Base-by-base conservation (phyloP, 2,888 invertebrate species). In the Stenodera caucasica region DNA sequence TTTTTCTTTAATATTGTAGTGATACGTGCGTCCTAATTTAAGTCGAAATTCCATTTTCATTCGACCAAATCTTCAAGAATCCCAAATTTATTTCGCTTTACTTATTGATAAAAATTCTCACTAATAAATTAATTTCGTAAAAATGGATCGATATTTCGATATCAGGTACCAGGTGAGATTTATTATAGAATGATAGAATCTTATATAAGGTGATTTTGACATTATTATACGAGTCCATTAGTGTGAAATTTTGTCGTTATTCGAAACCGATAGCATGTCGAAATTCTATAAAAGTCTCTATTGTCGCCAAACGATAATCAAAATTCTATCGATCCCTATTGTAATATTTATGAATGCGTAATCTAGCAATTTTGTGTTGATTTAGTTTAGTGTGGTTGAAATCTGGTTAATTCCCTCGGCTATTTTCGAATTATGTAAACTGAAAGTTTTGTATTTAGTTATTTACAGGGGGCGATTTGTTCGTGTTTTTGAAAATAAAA, bases 281-380 rank as follows among this genome's bases (percentile, higher is more conserved):
- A 21, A 45, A 45, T 45, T 21, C 21, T 21, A 21, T 45, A 45
- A 45, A 12, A 45, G 12, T 45, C 11, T n/a, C 45, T 21, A 12
- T 45, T 45, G 21, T 21, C 18, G 12, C 45, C 12, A 12, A 11
- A 21, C 21, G 6, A 45, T 21, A 45, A 21, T 45, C 21, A 21
- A 12, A 45, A 45, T 37, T 45, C 18, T 8, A 21, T 45, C 21
- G 23, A 21, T 40, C 18, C 35, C 29, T 49, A 26, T 54, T 18
- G 21, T 21, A 45, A 54, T 33, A 54, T 59, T 59, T 55, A 59
- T 55, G 55, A 59, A 51, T 59, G 51, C 55, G 51, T 59, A 59
- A 59, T 55, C 23, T 15, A 18, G 29, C 26, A 23, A 40, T 37
- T 53, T n/a, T n/a, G n/a, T 57, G 56, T 60, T 60, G 60, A 60